Conservation (phyloP, 1,140 invertebrate genomes). For the Tetramorium parvispinum region DNA sequence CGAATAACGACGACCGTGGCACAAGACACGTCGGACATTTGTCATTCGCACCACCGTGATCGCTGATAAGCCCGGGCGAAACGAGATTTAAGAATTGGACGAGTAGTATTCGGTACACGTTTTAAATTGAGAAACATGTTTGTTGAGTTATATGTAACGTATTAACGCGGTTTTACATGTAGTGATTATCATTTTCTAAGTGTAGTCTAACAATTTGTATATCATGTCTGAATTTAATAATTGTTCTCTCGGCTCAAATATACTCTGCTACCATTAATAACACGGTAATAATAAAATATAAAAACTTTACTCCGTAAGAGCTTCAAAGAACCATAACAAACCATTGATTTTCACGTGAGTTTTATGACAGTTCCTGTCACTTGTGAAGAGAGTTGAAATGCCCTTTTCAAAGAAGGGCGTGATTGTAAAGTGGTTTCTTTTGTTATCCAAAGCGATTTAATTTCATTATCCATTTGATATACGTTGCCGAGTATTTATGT, state of each 20-base stretch:
- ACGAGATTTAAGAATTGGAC: slow-evolving; percentile 30
- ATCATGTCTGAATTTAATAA: background rate
- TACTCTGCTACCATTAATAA: background rate
- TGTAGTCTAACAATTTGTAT: background rate
- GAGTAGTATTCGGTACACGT: slow-evolving; percentile 40
- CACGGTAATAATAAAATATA: background rate
- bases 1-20: slow-evolving; percentile 51
- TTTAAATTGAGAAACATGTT: slow-evolving; percentile 28
- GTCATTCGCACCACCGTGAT: slow-evolving; percentile 71
- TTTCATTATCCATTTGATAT: background rate
- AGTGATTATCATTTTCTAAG: background rate
- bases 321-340: background rate
- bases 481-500: background rate
- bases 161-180: slow-evolving; percentile 9
- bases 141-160: background rate
- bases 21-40: slow-evolving; percentile 60
- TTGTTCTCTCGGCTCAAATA: background rate
- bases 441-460: background rate
- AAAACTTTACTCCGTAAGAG: background rate
- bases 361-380: background rate
- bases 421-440: background rate
- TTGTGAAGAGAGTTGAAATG: background rate
- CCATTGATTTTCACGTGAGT: slow-evolving; percentile 5
- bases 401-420: background rate
- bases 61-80: slow-evolving; percentile 59